phyloP scores from a whole-genome alignment of 1,140 invertebrate genomes.

The Drosophila tani region DNA sequence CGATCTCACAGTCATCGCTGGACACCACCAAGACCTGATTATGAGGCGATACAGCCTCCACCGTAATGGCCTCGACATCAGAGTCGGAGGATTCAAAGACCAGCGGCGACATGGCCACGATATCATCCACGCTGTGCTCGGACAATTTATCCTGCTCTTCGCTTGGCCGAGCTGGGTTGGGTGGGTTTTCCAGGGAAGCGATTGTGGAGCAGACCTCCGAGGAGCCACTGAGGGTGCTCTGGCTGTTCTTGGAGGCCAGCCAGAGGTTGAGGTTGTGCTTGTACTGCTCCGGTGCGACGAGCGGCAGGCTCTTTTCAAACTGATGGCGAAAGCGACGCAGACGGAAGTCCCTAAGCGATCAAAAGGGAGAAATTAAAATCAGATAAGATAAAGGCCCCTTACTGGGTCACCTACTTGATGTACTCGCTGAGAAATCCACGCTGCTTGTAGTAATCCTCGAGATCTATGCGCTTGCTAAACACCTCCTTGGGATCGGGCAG shows the following conservation, averaged over 20 bases:
- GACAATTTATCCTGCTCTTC: slow-evolving; percentile 53
- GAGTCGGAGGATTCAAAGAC: slow-evolving; percentile 74
- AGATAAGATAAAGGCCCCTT: not conserved
- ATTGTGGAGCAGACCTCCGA: slow-evolving; percentile 56
- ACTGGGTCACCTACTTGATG: slow-evolving; percentile 67
- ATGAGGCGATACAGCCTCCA: not conserved
- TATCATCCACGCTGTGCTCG: slow-evolving; percentile 66
- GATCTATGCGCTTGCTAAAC: slow-evolving; percentile 67
- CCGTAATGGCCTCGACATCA: slow-evolving; percentile 41
- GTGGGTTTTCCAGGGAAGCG: slow-evolving; percentile 58
- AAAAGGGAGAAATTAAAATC: not conserved
- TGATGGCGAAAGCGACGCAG: slow-evolving; percentile 80
- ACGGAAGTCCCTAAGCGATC: slow-evolving; percentile 65
- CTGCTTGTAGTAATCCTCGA: slow-evolving; percentile 81
- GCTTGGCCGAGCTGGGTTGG: slow-evolving; percentile 7
- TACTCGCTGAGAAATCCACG: slow-evolving; percentile 76
- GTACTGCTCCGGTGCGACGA: slow-evolving; percentile 70
- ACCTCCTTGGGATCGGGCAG: slow-evolving; percentile 75
- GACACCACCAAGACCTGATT: slow-evolving; percentile 51
- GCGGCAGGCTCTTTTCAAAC: slow-evolving; percentile 66
- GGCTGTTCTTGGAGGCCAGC: slow-evolving; percentile 62
- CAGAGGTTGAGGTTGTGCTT: slow-evolving; percentile 66
- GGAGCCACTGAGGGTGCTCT: slow-evolving; percentile 60
- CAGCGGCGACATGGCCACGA: slow-evolving; percentile 72
- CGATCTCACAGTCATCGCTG: slow-evolving; percentile 70